Base-by-base conservation (phyloP, 2,797 vertebrate genomes). In the Phataginus tricuspis region DNA sequence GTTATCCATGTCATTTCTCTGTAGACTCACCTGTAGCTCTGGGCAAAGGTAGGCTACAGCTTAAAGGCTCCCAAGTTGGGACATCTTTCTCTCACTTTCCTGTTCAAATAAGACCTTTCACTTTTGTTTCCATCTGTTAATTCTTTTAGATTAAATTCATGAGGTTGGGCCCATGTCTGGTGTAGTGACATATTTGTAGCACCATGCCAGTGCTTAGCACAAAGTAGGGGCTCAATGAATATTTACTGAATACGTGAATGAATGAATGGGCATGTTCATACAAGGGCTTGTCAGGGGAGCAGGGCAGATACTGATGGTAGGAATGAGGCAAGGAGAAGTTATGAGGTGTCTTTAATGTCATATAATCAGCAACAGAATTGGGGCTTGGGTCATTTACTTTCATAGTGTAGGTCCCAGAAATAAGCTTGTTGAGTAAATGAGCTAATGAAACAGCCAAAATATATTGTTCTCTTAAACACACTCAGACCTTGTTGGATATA, bases 371-470 rank as follows among this genome's bases (percentile, higher is more conserved):
- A 66, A 72, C 45, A 59, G 37, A 92, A 51, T 77, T 74, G 71
- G 64, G 15, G 74, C 66, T 64, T 55, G 5, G 57, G 14, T 66
- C 21, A 64, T 82, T 95, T 75, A 49, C 29, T 63, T 85, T 86
- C 23, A 74, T 39, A 59, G 2, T 85, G 19, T 64, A 82, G 37
- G 69, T 75, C 39, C 27, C 31, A 86, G 39, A 94, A 82, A 78
- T 88, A 51, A 16, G 3, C 63, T 86, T 75, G 18, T 42, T 51
- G n/a, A 92, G 51, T 61, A 78, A 87, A 63, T 63, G n/a, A 83
- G 39, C 94, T 90, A 90, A 79, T 77, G 42, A 96, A 90, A 95
- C n/a, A 87, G 64, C 29, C 79, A 63, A 63, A 75, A 23, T 86
- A 55, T 86, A 53, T 25, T 71, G 16, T 88, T 77, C 49, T 93